A percentile compares a stretch with the other conserved stretches of the same genome.
These are phyloP conservation scores for Solenopsis fugax DNA, from an alignment of 1,140 invertebrate genomes.

Conservation along the genomic window DNA sequence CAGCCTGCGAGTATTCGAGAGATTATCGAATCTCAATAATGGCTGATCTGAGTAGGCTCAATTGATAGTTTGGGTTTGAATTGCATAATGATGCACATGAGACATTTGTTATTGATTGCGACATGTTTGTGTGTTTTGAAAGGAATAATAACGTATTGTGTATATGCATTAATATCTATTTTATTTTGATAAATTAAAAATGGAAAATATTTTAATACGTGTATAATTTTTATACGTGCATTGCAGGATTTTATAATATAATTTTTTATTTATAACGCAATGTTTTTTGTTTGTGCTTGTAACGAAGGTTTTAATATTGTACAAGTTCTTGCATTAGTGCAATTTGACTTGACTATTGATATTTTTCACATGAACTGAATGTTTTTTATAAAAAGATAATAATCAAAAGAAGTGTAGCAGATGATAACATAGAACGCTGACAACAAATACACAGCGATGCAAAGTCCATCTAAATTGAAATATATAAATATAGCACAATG, in stretches of 20 bases:
- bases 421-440: slow-evolving; percentile 53
- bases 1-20: too few species aligned
- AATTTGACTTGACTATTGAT: slow-evolving; percentile 39
- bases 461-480: slow-evolving; percentile 61
- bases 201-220: slow-evolving; percentile 34
- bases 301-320: slow-evolving; percentile 49
- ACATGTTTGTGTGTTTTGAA: slow-evolving; percentile 56
- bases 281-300: slow-evolving; percentile 63
- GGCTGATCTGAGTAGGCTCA: too few species aligned
- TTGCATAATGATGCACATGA: slow-evolving; percentile 24
- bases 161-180: slow-evolving; percentile 69
- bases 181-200: slow-evolving; percentile 55
- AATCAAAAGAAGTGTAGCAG: slow-evolving; percentile 73
- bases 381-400: slow-evolving; percentile 60
- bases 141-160: slow-evolving; percentile 47
- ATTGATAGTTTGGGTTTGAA: too few species aligned
- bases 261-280: slow-evolving; percentile 29
- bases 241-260: slow-evolving; percentile 38
- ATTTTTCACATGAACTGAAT: slow-evolving; percentile 60
- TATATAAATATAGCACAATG: slow-evolving; percentile 73
- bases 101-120: slow-evolving; percentile 73
- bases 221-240: slow-evolving; percentile 45
- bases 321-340: slow-evolving; percentile 64
- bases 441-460: slow-evolving; percentile 65
- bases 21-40: too few species aligned